phyloP scores from a whole-genome alignment of 2,113 vertebrate genomes.

The Carettochelys insculpta region DNA sequence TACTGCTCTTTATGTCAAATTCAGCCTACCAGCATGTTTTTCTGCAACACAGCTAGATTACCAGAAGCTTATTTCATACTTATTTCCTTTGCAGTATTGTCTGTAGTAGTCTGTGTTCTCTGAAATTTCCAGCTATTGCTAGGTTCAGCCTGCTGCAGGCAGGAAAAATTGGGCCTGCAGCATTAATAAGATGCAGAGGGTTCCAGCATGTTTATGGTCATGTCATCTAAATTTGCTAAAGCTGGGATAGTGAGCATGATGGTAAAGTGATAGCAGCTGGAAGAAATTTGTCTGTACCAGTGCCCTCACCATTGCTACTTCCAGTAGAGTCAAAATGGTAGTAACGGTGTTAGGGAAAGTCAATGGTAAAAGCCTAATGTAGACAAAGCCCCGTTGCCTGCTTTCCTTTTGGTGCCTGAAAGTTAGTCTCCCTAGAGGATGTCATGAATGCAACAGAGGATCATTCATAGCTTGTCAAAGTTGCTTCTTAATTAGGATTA shows the following conservation, averaged over 20 bases:
- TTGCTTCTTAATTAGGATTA: constrained; percentile 26
- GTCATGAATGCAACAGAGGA: constrained; percentile 36
- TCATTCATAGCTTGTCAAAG: constrained; percentile 9
- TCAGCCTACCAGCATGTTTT: neutral
- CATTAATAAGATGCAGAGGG: constrained; percentile 21
- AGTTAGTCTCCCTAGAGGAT: constrained; percentile 20
- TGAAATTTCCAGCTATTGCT: neutral
- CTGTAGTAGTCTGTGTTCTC: neutral
- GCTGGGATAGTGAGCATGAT: neutral
- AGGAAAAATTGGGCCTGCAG: constrained; percentile 27
- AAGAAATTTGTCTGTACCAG: neutral
- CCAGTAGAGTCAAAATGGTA: neutral
- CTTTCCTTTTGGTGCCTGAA: neutral
- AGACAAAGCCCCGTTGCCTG: constrained; percentile 26
- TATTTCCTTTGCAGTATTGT: constrained; percentile 14
- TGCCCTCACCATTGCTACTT: neutral
- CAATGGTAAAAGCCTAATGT: constrained; percentile 8
- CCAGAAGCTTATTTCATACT: constrained; percentile 12
- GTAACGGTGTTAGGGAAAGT: neutral
- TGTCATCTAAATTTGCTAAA: neutral
- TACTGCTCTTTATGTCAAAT: constrained; percentile 26
- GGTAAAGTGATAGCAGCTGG: neutral
- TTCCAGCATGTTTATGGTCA: neutral
- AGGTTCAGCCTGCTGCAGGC: constrained; percentile 49
- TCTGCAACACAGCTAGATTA: constrained; percentile 2